A percentile compares a stretch with the other conserved stretches of the same genome.
These are phyloP conservation scores for Clivina fossor DNA, from an alignment of 2,888 invertebrate genomes.

Conservation along the genomic window DNA sequence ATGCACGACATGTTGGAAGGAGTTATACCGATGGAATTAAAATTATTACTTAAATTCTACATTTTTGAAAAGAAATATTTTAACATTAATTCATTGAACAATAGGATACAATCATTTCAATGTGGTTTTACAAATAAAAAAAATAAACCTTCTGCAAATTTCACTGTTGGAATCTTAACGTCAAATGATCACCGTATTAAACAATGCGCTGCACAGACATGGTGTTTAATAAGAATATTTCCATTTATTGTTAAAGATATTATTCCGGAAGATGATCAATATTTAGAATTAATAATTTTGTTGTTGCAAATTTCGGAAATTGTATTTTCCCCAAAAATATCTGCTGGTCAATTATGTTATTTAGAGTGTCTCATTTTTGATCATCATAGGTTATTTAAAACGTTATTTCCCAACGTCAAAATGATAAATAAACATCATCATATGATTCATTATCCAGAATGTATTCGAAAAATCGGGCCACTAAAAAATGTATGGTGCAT, in stretches of 20 bases:
- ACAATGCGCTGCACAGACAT: conserved; percentile 35
- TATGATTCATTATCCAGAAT: conserved; percentile 23
- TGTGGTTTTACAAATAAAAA: too few relatives aligned
- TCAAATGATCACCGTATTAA: conserved; percentile 28
- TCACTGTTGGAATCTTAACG: conserved; percentile 26
- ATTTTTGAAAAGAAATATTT: neutral
- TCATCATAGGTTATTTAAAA: conserved; percentile 20
- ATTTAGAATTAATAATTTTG: conserved; percentile 28
- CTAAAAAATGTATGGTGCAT: conserved; percentile 26
- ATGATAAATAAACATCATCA: conserved; percentile 30
- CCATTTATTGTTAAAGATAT: conserved; percentile 36
- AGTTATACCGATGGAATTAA: conserved; percentile 28
- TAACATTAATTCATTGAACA: conserved; percentile 26
- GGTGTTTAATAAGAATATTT: conserved; percentile 36
- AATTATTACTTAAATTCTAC: conserved; percentile 27
- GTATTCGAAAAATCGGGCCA: conserved; percentile 23
- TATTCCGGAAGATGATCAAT: conserved; percentile 30
- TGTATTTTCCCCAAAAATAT: conserved; percentile 32
- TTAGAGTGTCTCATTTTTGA: conserved; percentile 17
- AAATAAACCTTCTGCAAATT: conserved; percentile 38
- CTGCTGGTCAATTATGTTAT: conserved; percentile 8
- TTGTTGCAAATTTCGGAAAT: conserved; percentile 35
- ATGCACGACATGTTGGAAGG: conserved; percentile 36
- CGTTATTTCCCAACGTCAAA: conserved; percentile 27
- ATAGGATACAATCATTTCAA: conserved; percentile 30